Evolutionary conservation across 2,888 invertebrate genomes (phyloP), one percentile per base, ranked within the genome.

Genomic region (Ischnura elegans): DNA sequence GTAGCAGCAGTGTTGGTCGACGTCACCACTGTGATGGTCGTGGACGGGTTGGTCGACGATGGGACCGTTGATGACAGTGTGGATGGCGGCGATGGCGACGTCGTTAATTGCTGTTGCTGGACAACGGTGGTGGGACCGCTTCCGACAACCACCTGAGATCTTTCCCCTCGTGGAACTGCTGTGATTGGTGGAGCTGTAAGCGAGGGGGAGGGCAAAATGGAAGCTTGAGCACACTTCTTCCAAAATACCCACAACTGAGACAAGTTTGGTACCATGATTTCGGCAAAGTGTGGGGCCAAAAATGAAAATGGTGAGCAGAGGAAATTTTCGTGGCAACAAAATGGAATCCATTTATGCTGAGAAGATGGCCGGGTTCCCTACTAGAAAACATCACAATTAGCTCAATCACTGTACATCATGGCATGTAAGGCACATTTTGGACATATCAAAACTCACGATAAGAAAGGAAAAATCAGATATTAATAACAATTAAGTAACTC

Each of bases 1-100:
- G 94, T 94, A 61, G 94, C 93, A 93, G 94, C 84, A 93, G 94
- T 94, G 19, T 94, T 93, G 45, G 94, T 76, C 5, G 93, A 93
- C 55, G 94, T 93, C 42, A 94, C 94, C 87, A 93, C 87, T n/a
- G 94, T 61, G 21, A 94, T 94, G 43, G 93, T 93, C 16, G 94
- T 93, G 43, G 94, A 94, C 10, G 94, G 61, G 61, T 61, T 90
- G 43, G 90, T 90, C 43, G 90, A 66, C 8, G 90, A 90, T 61
- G 90, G 90, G n/a, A 61, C 90, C 61, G 90, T 90, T 43, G 90
- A 90, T 43, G 90, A 90, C 29, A 61, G 61, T 19, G 90, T 90
- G 61, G 90, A 90, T 42, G 90, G 90, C 25, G 90, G 90, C 25
- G 90, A 90, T 43, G 90, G 90, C 6, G 90, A 90, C n/a, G 90